Base-by-base conservation (phyloP, 2,888 invertebrate genomes). In the Lochmaea capreae region DNA sequence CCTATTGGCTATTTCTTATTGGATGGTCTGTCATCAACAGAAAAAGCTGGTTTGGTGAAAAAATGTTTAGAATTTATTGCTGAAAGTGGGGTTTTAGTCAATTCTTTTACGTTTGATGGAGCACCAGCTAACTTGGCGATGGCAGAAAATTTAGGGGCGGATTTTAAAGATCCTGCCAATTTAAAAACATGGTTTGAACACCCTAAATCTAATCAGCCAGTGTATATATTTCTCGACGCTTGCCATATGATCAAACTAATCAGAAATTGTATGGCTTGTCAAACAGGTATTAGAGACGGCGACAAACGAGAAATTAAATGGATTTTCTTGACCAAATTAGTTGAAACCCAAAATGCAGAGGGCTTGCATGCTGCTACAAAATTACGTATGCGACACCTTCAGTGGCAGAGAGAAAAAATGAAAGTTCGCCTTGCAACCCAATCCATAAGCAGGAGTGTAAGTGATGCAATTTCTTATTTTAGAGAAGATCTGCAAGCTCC, bases 161-260 rank as follows among this genome's bases (percentile, higher is more conserved):
- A 69, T 75, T 72, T 79, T 65, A 66, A 22, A 3, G 67, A 79
- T 65, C 43, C 59, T 11, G 11, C 14, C 3, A 59, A 46, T 46
- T 18, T 49, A 16, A 49, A 46, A 46, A 14, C 81, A 46, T 76
- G 61, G 62, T 81, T 81, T 67, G 26, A n/a, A 18, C 73, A 81
- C 75, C 76, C 77, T 9, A 54, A 73, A 8, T 74, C 70, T 22
- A 14, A 72, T 18, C 43, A 79, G 18, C 74, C 69, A 62, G 52
- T 78, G 54, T 76, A 71, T 72, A 71, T 79, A 10, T 75, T 80
- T 54, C 76, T 77, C 52, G 81, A 83, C 76, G 59, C 77, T 11
- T 81, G 79, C 63, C 81, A 82, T 69, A 82, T 81, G 81, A 11
- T 81, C 10, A 83, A 81, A 72, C 71, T 82, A 46, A 72, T 79